Evolutionary conservation across 64 coral and sea anemone species (phyloP), one percentile per base, ranked within the genome.

Genomic region (Pachyseris speciosa): DNA sequence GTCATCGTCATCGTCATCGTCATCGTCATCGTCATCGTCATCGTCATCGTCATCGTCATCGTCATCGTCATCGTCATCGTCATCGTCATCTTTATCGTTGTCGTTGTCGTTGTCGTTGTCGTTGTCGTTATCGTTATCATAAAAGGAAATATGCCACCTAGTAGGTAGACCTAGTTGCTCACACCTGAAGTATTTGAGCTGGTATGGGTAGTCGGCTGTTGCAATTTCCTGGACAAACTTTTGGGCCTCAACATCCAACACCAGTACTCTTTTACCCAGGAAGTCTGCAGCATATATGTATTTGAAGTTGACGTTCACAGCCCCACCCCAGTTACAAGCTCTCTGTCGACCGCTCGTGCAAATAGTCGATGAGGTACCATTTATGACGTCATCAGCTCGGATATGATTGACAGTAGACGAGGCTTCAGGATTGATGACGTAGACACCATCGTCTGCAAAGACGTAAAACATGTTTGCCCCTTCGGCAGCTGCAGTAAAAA

Each of bases 321-420:
- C 91, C 0, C 74, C 85, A 40, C 91, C 85, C 91, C 91, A 94
- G 52, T 63, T 94, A 11, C 91, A 94, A 30, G 85, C 15, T 10
- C 44, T 60, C 45, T 72, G 22, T 80, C 42, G 72, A 36, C 52
- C 61, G 20, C 69, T 27, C 9, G 90, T 92, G 52, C 91, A 94
- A 17, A 88, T 88, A 13, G 74, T 12, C 37, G 84, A 69, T 17
- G 36, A 4, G 3, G 74, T 80, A 44, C 52, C 66, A 31, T 88
- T 80, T 50, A 94, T 87, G 59, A 88, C 84, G 75, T 94, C 84
- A 55, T 79, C 52, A 39, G 72, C 91, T 81, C 34, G 47, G 26
- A 94, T 88, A 44, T 73, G 91, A 28, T 65, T 79, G 20, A 88
- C 75, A 58, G 87, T 19, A 5, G 84, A 83, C 32, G 64, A 60